Evolutionary conservation across 2,797 vertebrate genomes (phyloP), one percentile per base, ranked within the genome.

Genomic region (Aythya fuligula): DNA sequence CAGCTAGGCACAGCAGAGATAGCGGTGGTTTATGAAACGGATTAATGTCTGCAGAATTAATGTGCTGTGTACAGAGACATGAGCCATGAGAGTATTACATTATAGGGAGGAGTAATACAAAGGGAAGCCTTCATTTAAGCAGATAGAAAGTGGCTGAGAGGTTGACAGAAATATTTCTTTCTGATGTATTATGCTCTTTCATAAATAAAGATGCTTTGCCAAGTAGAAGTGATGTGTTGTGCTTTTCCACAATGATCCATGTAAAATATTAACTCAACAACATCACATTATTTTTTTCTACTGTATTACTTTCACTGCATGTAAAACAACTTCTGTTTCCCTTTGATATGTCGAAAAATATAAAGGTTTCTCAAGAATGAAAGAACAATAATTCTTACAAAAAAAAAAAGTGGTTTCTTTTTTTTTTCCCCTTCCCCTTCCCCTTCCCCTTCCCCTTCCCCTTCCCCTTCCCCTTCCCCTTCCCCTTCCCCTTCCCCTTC

Each of bases 131-230:
- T 69, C 54, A 20, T 91, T 85, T 60, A 71, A 95, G 75, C 36
- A 78, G 30, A 81, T n/a, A 77, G 79, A 53, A 88, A 73, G 36
- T 6, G 5, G 11, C 16, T 38, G 49, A 66, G 71, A 13, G 86
- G 24, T 47, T 62, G 82, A 72, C 13, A 92, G 56, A 85, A 95
- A 87, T 92, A 89, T 60, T 89, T 94, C 71, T 85, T 92, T 95
- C 82, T 96, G 87, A 96, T 96, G 62, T 92, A 95, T 92, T 88
- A 96, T 94, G 62, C 70, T 73, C 54, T 96, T 95, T 96, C 82
- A 93, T 93, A 60, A 89, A 67, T 54, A 54, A 89, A 69, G 36
- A n/a, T 61, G 18, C 43, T 87, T 87, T 91, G 39, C 45, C 2
- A 2, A 77, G 58, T 38, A 73, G 36, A 88, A 75, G 13, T 2